These are phyloP conservation scores for Drosophila virilis DNA, from an alignment of 1,140 invertebrate species.

Conservation along the genomic window DNA sequence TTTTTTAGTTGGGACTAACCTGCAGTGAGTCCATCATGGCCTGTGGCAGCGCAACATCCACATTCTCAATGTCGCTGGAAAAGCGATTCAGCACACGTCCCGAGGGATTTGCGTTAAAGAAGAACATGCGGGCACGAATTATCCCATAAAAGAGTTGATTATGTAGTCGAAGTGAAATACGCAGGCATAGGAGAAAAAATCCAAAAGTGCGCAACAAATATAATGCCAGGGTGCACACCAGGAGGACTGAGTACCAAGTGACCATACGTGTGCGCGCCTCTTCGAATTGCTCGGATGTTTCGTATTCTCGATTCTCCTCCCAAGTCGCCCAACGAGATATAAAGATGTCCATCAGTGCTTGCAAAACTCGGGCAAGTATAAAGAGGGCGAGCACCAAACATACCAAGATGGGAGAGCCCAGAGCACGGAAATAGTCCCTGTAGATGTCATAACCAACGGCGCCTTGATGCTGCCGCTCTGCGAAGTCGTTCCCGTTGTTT, in stretches of 20 bases:
- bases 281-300: constrained; percentile 28
- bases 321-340: constrained; percentile 84
- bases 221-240: constrained; percentile 64
- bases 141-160: constrained; percentile 93
- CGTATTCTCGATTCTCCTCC: constrained; percentile 72
- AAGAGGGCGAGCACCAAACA: constrained; percentile 87
- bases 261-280: constrained; percentile 54
- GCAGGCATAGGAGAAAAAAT: constrained; percentile 92
- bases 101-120: constrained; percentile 93
- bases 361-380: constrained; percentile 88
- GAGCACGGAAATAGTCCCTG: constrained; percentile 88
- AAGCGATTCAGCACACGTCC: constrained; percentile 93
- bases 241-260: constrained; percentile 61
- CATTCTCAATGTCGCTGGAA: constrained; percentile 92
- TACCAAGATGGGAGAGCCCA: constrained; percentile 87
- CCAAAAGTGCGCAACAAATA: constrained; percentile 87
- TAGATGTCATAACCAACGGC: constrained; percentile 86
- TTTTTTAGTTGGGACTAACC: neutral
- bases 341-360: constrained; percentile 90
- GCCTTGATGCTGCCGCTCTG: constrained; percentile 83
- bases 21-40: constrained; percentile 88
- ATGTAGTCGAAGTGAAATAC: constrained; percentile 91
- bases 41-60: constrained; percentile 93
- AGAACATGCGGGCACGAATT: constrained; percentile 92
- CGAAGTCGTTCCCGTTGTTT: constrained; percentile 30